Evolutionary conservation across 2,797 vertebrate species (phyloP).

Genomic region (Avahi laniger): DNA sequence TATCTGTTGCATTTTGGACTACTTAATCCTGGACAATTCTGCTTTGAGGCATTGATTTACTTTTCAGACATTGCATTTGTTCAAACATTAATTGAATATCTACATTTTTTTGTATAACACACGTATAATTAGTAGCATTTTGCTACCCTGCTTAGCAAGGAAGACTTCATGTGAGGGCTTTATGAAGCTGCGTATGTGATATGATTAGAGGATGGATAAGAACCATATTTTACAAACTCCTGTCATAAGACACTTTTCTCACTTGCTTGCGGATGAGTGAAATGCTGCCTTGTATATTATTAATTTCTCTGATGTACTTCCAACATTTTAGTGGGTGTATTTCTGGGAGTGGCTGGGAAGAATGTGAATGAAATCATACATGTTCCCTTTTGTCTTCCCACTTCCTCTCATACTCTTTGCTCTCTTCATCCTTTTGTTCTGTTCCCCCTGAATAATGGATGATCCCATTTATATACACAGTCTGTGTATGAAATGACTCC

Average conservation of each 20-base stretch:
- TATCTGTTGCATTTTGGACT: constrained; percentile 52
- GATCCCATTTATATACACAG: not conserved
- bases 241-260: constrained; percentile 9
- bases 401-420: not conserved
- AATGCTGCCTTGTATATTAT: not conserved
- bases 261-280: not conserved
- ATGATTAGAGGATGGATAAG: constrained; percentile 21
- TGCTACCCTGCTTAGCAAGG: not conserved
- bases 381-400: not conserved
- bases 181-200: constrained; percentile 16
- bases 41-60: constrained; percentile 59
- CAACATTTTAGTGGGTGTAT: not conserved
- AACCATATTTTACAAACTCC: not conserved
- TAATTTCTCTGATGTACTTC: not conserved
- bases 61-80: constrained; percentile 59
- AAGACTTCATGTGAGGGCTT: not conserved
- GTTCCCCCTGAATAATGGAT: not conserved
- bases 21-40: constrained; percentile 62
- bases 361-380: not conserved
- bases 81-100: constrained; percentile 64
- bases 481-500: not conserved
- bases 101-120: constrained; percentile 50
- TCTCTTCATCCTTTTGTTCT: not conserved
- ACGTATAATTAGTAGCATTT: constrained; percentile 36
- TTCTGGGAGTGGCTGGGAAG: not conserved